A percentile compares a stretch with the other conserved stretches of the same genome.
Evolutionary conservation across 2,797 vertebrate genomes (phyloP).

Genomic region (Danionella dracula): DNA sequence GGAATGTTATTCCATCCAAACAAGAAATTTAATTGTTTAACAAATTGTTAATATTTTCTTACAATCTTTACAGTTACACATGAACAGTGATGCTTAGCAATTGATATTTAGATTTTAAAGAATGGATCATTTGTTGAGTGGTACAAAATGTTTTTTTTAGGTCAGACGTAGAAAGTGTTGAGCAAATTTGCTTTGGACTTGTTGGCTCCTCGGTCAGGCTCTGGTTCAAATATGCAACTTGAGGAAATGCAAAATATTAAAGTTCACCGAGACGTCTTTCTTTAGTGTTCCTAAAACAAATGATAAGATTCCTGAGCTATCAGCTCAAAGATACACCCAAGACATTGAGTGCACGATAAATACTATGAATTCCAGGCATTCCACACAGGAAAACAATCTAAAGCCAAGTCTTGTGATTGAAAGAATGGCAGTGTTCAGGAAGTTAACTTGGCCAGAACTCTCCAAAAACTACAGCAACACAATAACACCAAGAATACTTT

Average conservation of each 20-base stretch:
- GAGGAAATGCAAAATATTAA: background rate
- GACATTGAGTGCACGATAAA: background rate
- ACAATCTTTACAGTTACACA: too few relatives aligned
- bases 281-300: slow-evolving; percentile 16
- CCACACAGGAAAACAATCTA: background rate
- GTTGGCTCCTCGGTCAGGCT: background rate
- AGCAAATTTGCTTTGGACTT: background rate
- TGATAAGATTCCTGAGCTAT: slow-evolving; percentile 24
- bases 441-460: too few relatives aligned
- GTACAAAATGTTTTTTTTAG: too few relatives aligned
- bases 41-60: too few relatives aligned
- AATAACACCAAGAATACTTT: too few relatives aligned
- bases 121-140: too few relatives aligned
- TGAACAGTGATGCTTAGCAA: too few relatives aligned
- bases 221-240: background rate
- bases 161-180: background rate
- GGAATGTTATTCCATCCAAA: too few relatives aligned
- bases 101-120: too few relatives aligned
- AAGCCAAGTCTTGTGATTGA: background rate
- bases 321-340: background rate
- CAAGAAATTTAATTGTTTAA: too few relatives aligned
- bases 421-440: background rate
- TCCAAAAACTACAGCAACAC: too few relatives aligned
- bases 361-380: background rate
- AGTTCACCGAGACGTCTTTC: background rate